phyloP scores from a whole-genome alignment of 2,888 invertebrate genomes.

The Allophyes oxyacanthae region DNA sequence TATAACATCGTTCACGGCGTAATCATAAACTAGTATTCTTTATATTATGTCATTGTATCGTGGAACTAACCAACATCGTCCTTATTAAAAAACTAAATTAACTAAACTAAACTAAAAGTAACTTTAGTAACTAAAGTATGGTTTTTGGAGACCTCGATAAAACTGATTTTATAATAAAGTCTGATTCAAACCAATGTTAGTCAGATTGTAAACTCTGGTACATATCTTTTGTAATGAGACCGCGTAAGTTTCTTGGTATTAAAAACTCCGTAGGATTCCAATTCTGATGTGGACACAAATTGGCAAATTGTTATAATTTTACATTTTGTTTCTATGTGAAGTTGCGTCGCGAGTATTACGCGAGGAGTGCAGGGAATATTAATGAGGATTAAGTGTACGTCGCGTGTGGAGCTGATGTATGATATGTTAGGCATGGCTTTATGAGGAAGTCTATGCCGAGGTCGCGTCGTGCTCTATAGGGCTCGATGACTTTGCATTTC shows the following conservation, averaged over 20 bases:
- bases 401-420: constrained; percentile 3
- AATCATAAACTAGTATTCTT: constrained; percentile 12
- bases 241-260: neutral
- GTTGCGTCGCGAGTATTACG: constrained; percentile 12
- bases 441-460: constrained; percentile 13
- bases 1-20: neutral
- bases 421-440: constrained; percentile 13
- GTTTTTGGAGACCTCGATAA: too few relatives aligned
- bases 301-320: constrained; percentile 18
- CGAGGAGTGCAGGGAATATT: constrained; percentile 30
- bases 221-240: too few relatives aligned
- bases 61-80: neutral
- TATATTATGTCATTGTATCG: constrained; percentile 10
- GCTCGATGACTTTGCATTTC: constrained; percentile 8
- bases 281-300: constrained; percentile 8
- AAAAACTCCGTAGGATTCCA: constrained; percentile 1
- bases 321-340: constrained; percentile 24
- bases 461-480: constrained; percentile 3
- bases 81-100: too few relatives aligned
- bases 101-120: too few relatives aligned
- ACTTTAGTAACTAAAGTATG: too few relatives aligned
- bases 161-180: too few relatives aligned
- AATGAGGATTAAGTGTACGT: constrained; percentile 32
- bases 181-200: too few relatives aligned
- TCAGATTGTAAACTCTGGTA: too few relatives aligned